Base-by-base conservation (phyloP, 1,140 invertebrate genomes). In the Diabrotica undecimpunctata region DNA sequence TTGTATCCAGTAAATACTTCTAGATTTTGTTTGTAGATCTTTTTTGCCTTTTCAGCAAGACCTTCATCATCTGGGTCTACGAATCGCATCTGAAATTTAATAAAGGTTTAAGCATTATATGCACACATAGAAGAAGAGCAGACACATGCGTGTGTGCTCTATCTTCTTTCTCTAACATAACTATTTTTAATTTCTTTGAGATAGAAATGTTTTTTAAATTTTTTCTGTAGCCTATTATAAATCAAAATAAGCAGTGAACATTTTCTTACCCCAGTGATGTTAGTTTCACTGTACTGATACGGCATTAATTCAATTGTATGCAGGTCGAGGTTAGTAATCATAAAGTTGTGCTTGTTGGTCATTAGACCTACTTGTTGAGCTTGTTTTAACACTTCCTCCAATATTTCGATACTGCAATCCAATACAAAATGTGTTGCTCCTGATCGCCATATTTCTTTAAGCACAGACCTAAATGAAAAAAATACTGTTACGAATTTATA, bases 281-380 rank as follows among this genome's bases (percentile, higher is more conserved):
- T 95, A 0, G 90, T 88, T 25, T 91, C 91, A 6, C 87, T 88
- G 75, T 92, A 90, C 77, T 90, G 88, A 77, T 87, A 95, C 37
- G 90, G 88, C 54, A 89, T 87, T 65, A 94, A 78, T 74, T 94
- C 86, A 9, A 95, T 82, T 2, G 89, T 89, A 70, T 95, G 91
- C 51, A 94, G 82, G 78, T 95, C 92, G 80, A 92, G 78, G 63
- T 87, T 87, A 61, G 89, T 92, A 13, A 95, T 87, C 25, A 94
- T 85, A 68, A 90, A 91, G 68, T 83, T 89, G 70, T 91, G 85
- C 8, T 87, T 80, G 61, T 88, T 86, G 5, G 89, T 90, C 81
- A 94, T 88, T 58, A 94, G 83, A 7, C 92, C 92, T 51, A 94
- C 87, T 86, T 95, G 91, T 78, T 93, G 91, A 81, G 90, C 73